These are phyloP conservation scores for Drosophila ambigua DNA, from an alignment of 1,140 invertebrate species.

Conservation along the genomic window DNA sequence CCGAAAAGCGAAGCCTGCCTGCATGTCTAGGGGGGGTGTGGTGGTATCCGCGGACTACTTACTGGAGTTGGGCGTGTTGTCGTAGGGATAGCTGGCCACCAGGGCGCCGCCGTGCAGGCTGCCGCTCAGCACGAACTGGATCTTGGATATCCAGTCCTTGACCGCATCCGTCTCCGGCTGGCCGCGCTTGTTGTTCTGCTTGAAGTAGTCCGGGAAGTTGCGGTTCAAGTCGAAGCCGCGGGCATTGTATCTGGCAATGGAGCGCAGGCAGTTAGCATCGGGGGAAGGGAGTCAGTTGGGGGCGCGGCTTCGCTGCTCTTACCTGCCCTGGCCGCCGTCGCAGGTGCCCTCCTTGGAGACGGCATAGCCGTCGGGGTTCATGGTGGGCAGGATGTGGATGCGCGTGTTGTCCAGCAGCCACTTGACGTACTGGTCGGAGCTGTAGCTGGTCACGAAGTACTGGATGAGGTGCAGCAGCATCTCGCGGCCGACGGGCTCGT, in stretches of 20 bases:
- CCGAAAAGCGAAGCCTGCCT: too few relatives aligned
- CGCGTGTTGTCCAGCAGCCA: slow-evolving; percentile 95
- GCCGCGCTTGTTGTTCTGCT: slow-evolving; percentile 92
- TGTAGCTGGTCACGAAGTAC: slow-evolving; percentile 93
- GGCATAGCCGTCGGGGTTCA: slow-evolving; percentile 96
- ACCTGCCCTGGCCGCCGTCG: slow-evolving; percentile 93
- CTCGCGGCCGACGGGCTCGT: slow-evolving; percentile 95
- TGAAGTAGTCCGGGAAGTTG: slow-evolving; percentile 97
- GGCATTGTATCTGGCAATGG: slow-evolving; percentile 89
- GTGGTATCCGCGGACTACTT: slow-evolving; percentile 85
- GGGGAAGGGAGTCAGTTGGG: neutral
- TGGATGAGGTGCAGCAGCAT: slow-evolving; percentile 94
- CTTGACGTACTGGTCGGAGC: slow-evolving; percentile 90
- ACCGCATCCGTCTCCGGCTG: slow-evolving; percentile 97
- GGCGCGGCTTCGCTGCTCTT: slow-evolving; percentile 31
- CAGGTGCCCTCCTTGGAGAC: slow-evolving; percentile 94
- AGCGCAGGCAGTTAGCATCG: neutral
- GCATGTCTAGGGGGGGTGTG: too few relatives aligned
- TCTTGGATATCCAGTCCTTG: slow-evolving; percentile 96
- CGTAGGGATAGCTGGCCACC: slow-evolving; percentile 96
- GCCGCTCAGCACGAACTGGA: slow-evolving; percentile 95
- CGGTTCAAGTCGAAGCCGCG: slow-evolving; percentile 95
- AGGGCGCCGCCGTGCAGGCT: slow-evolving; percentile 96
- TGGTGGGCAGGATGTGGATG: slow-evolving; percentile 95
- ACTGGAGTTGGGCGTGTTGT: slow-evolving; percentile 96